A percentile compares a stretch with the other conserved stretches of the same genome.
phyloP scores from a whole-genome alignment of 2,797 vertebrate genomes.

The Tadarida brasiliensis region DNA sequence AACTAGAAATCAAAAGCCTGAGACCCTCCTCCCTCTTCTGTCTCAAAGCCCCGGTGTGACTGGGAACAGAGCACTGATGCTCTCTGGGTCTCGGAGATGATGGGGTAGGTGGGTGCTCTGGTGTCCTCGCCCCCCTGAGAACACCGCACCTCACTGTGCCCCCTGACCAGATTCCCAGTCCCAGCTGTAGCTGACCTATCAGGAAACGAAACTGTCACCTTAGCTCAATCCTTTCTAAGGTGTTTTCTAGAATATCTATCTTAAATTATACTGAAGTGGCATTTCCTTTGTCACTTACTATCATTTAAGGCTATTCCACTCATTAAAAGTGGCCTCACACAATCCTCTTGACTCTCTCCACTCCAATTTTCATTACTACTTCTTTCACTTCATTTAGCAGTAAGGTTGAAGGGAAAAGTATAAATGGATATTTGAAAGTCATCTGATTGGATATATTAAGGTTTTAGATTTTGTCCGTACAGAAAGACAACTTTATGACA shows the following conservation, averaged over 20 bases:
- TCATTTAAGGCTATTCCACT: slow-evolving; percentile 56
- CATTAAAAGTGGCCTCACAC: slow-evolving; percentile 60
- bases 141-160: rapidly evolving
- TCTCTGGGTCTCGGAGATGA: neutral
- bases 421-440: slow-evolving; percentile 71
- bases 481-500: slow-evolving; percentile 68
- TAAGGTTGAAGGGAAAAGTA: slow-evolving; percentile 61
- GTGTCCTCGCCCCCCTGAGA: neutral
- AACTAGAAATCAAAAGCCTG: neutral
- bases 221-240: neutral
- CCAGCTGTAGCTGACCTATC: neutral
- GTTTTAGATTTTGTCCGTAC: slow-evolving; percentile 26
- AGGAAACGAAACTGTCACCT: neutral
- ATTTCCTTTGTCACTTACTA: slow-evolving; percentile 51
- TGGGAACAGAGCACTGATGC: neutral
- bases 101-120: rapidly evolving
- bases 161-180: neutral
- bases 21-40: neutral
- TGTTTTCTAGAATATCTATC: slow-evolving; percentile 42
- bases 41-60: neutral
- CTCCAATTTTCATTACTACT: slow-evolving; percentile 64
- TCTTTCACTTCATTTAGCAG: slow-evolving; percentile 77
- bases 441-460: slow-evolving; percentile 51
- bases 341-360: slow-evolving; percentile 46
- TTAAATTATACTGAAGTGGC: slow-evolving; percentile 33